Conservation (phyloP, 1,140 invertebrate species). For the Penaeus vannamei region DNA sequence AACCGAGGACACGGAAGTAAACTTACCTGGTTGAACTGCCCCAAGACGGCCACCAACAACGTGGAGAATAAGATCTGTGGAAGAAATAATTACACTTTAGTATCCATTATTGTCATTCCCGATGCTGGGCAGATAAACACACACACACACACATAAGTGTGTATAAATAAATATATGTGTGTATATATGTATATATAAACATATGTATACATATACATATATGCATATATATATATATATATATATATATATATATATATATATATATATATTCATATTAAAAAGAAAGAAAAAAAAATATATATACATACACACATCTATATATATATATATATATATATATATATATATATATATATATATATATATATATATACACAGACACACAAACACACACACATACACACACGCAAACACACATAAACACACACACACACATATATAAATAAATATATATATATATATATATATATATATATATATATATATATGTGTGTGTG, state of each 20-base stretch:
- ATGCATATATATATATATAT: not conserved
- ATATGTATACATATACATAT: constrained; percentile 6
- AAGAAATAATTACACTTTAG: not conserved
- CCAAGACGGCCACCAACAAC: not conserved
- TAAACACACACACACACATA: no score
- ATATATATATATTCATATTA: not conserved
- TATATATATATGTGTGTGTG: no score
- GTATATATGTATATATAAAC: not conserved
- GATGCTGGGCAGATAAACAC: not conserved
- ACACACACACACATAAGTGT: not conserved
- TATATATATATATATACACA: no score
- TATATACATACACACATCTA: not conserved
- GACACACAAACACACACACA: no score
- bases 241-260: not conserved
- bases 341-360: constrained; percentile 5
- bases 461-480: no score
- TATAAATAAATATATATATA: no score
- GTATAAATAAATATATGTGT: not conserved
- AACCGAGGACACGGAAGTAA: not conserved
- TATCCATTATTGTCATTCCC: not conserved
- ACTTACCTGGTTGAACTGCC: no score
- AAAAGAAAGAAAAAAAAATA: not conserved
- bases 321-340: not conserved
- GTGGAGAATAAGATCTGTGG: not conserved
- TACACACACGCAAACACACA: no score